A percentile compares a stretch with the other conserved stretches of the same genome.
phyloP scores from a whole-genome alignment of 2,888 invertebrate genomes.

The Sinodicranocentrus sp. region DNA sequence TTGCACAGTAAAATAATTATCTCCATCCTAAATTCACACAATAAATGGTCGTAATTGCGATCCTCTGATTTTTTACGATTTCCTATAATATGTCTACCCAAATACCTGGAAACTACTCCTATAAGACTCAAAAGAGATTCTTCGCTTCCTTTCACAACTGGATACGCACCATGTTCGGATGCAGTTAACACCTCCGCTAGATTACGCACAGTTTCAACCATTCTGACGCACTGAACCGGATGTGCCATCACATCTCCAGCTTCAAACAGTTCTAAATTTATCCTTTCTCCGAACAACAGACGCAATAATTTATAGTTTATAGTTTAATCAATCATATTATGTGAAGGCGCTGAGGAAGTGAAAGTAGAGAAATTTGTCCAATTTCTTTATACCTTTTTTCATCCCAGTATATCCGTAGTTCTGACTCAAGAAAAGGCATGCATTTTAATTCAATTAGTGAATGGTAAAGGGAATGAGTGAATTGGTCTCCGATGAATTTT shows the following conservation, averaged over 20 bases:
- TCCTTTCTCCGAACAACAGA: too few relatives aligned
- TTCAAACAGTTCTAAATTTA: slow-evolving; percentile 78
- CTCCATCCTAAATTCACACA: slow-evolving; percentile 70
- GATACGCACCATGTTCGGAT: slow-evolving; percentile 79
- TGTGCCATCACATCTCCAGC: slow-evolving; percentile 78
- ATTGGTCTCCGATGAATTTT: slow-evolving; percentile 42
- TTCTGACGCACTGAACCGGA: slow-evolving; percentile 77
- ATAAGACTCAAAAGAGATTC: slow-evolving; percentile 77
- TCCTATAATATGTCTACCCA: not conserved
- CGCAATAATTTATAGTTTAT: too few relatives aligned
- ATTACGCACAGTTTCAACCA: slow-evolving; percentile 77
- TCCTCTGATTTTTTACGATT: too few relatives aligned
- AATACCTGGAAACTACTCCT: slow-evolving; percentile 78
- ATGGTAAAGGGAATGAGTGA: slow-evolving; percentile 41
- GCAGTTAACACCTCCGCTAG: slow-evolving; percentile 78
- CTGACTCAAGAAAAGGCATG: slow-evolving; percentile 79
- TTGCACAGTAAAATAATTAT: slow-evolving; percentile 65
- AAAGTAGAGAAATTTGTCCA: too few relatives aligned
- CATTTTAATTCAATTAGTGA: slow-evolving; percentile 75
- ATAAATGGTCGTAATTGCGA: too few relatives aligned
- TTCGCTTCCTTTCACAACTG: slow-evolving; percentile 77
- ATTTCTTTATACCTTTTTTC: slow-evolving; percentile 62
- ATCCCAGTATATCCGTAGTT: slow-evolving; percentile 77
- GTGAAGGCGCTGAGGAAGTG: too few relatives aligned
- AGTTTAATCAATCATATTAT: too few relatives aligned